Evolutionary conservation across 2,113 vertebrate species (phyloP).

Genomic region (Brienomyrus longianalis): DNA sequence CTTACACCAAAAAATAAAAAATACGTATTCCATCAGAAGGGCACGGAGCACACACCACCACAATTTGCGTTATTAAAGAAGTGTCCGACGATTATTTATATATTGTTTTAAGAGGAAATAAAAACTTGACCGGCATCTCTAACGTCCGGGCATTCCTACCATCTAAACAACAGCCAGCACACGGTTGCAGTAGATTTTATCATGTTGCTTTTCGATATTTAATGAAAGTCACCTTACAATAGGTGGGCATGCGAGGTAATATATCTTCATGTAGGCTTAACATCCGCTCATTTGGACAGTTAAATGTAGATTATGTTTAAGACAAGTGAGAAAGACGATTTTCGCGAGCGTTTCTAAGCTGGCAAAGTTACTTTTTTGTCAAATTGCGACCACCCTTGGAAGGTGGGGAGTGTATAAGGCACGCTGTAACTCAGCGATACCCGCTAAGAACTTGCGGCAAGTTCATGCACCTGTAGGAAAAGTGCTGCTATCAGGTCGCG

Average conservation of each 20-base stretch:
- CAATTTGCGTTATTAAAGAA: not conserved
- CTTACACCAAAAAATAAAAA: not conserved
- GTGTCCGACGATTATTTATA: not conserved
- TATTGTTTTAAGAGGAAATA: not conserved
- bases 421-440: not conserved
- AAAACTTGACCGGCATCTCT: not conserved
- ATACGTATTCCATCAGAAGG: not conserved
- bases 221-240: not conserved
- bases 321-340: not conserved
- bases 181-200: not conserved
- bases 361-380: not conserved
- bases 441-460: constrained; percentile 5
- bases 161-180: not conserved
- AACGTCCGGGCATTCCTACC: not conserved
- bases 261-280: not conserved
- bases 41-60: not conserved
- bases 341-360: not conserved
- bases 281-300: not conserved
- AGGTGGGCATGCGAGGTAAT: not conserved
- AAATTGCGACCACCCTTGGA: too few relatives aligned
- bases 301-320: not conserved
- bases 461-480: constrained; percentile 9
- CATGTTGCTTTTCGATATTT: not conserved
- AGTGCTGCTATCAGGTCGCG: not conserved
- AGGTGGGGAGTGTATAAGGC: not conserved